phyloP scores from a whole-genome alignment of 2,797 vertebrate genomes.

The Tinamus major region DNA sequence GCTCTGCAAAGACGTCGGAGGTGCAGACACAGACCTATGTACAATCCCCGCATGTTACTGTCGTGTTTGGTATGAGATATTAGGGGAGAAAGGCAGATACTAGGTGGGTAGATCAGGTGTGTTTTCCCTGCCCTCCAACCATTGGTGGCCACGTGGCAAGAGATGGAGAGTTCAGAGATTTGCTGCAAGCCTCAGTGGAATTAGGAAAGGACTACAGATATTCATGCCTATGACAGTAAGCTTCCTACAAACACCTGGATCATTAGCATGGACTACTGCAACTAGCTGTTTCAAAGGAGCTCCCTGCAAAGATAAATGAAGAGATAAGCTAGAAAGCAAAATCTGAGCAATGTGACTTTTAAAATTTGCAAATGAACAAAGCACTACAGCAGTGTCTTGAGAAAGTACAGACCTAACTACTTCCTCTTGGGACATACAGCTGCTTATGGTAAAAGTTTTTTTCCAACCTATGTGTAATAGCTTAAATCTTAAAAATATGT shows the following conservation, averaged over 20 bases:
- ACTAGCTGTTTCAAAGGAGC: background rate
- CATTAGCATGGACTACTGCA: background rate
- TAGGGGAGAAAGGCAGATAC: background rate
- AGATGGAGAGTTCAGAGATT: background rate
- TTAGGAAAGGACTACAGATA: background rate
- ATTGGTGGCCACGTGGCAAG: background rate
- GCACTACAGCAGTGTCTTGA: background rate
- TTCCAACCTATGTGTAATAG: background rate
- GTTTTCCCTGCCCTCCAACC: background rate
- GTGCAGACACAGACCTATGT: background rate
- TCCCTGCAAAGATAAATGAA: background rate
- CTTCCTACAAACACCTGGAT: background rate
- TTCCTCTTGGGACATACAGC: background rate
- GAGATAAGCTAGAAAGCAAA: background rate
- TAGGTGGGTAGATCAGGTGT: background rate
- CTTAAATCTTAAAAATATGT: background rate
- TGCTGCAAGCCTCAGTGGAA: background rate
- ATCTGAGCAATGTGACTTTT: background rate
- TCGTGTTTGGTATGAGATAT: background rate
- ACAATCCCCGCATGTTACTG: background rate
- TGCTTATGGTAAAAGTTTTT: background rate
- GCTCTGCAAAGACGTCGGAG: background rate
- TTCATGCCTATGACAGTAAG: background rate
- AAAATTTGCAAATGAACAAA: background rate
- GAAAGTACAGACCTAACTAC: rapidly evolving